Conservation (phyloP, 1,140 invertebrate genomes). For the Diachasmimorpha longicaudata region DNA sequence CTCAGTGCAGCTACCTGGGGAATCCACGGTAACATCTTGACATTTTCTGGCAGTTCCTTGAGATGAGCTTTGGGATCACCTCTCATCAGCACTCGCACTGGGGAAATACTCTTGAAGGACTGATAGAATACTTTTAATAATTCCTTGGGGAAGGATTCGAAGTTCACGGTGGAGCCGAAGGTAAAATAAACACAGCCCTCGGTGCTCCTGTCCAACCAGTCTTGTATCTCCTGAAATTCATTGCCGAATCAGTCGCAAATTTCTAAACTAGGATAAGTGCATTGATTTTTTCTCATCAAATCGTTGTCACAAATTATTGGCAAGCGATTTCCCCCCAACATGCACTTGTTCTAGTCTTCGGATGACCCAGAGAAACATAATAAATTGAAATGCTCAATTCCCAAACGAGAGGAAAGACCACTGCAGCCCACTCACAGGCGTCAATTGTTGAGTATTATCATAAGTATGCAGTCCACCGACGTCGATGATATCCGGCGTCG, state of each 20-base stretch:
- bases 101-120: conserved; percentile 63
- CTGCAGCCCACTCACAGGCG: conserved; percentile 32
- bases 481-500: conserved; percentile 62
- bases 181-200: conserved; percentile 59
- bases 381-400: not conserved
- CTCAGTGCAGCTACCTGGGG: conserved; percentile 69
- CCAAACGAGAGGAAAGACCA: not conserved
- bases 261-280: not conserved
- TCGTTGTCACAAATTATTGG: too few species aligned
- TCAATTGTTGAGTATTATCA: conserved; percentile 35
- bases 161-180: conserved; percentile 55
- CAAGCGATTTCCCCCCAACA: too few species aligned
- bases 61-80: conserved; percentile 54
- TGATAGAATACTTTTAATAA: conserved; percentile 55
- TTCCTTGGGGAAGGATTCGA: conserved; percentile 46
- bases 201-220: conserved; percentile 61
- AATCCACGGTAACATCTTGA: conserved; percentile 67
- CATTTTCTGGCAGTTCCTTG: conserved; percentile 59
- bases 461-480: conserved; percentile 67
- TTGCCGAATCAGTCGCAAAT: not conserved
- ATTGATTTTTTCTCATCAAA: too few species aligned
- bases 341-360: too few species aligned
- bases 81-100: conserved; percentile 67
- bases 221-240: conserved; percentile 60
- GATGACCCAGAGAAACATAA: too few species aligned